phyloP scores from a whole-genome alignment of 2,113 vertebrate genomes.

The Telmatochromis sp. region DNA sequence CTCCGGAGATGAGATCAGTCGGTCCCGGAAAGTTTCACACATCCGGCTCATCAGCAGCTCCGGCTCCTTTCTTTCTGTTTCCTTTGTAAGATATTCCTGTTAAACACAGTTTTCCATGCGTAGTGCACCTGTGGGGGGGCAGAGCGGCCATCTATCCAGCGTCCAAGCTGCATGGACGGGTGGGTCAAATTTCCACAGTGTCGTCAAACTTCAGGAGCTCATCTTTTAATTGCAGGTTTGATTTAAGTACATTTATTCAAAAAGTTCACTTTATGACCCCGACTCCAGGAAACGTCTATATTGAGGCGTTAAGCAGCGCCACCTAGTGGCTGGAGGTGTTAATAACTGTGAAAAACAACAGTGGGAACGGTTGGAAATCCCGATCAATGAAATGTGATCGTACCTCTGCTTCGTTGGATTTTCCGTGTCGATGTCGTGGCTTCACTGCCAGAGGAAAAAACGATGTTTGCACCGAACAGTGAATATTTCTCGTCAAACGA shows the following conservation, averaged over 20 bases:
- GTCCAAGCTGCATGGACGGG: fast-evolving
- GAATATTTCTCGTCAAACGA: background rate
- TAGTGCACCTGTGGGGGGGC: background rate
- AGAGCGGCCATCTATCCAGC: background rate
- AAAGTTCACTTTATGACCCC: background rate
- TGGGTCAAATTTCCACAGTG: background rate
- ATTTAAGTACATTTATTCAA: background rate
- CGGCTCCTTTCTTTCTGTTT: background rate
- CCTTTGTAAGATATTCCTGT: background rate
- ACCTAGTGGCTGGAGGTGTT: background rate
- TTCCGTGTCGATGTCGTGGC: too few relatives aligned
- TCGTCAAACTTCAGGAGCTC: background rate
- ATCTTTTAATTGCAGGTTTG: background rate
- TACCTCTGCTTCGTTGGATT: too few relatives aligned
- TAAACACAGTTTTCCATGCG: background rate
- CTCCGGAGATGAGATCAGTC: conserved; percentile 49
- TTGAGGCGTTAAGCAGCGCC: background rate
- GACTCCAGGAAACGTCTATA: background rate
- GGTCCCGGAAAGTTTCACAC: conserved; percentile 12
- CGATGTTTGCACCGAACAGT: background rate
- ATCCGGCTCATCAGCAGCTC: background rate
- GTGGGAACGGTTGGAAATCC: background rate
- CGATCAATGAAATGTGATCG: background rate
- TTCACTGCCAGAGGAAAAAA: background rate
- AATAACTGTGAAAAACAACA: background rate